These are phyloP conservation scores for Megalops cyprinoides DNA, from an alignment of 2,797 vertebrate species.

Conservation along the genomic window DNA sequence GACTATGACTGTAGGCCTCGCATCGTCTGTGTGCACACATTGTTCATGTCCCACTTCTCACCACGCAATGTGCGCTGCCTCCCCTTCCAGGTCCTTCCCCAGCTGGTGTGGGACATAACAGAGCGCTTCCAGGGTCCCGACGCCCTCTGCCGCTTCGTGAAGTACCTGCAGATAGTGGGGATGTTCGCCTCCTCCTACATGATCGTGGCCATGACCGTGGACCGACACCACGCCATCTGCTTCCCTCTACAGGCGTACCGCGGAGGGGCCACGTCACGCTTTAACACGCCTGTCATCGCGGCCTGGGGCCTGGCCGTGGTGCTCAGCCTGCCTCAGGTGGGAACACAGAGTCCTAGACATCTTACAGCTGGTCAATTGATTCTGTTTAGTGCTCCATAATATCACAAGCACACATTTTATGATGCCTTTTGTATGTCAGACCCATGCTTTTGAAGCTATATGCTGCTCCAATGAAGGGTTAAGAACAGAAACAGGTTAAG, in stretches of 20 bases:
- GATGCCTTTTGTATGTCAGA: too few relatives aligned
- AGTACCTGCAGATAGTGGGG: constrained; percentile 95
- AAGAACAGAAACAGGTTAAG: too few relatives aligned
- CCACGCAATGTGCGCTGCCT: too few relatives aligned
- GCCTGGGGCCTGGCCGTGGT: constrained; percentile 85
- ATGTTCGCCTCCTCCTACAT: constrained; percentile 98
- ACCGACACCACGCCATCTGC: constrained; percentile 94
- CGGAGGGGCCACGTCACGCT: constrained; percentile 80
- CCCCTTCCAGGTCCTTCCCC: constrained; percentile 91
- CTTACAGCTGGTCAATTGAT: too few relatives aligned
- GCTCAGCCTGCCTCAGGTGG: constrained; percentile 90
- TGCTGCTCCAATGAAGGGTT: too few relatives aligned
- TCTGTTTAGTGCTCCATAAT: too few relatives aligned
- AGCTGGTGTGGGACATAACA: constrained; percentile 94
- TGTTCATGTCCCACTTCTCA: constrained; percentile 1
- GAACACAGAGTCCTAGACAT: too few relatives aligned
- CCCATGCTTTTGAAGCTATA: too few relatives aligned
- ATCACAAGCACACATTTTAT: too few relatives aligned
- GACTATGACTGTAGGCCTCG: too few relatives aligned
- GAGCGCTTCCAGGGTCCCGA: constrained; percentile 90
- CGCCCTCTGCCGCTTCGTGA: constrained; percentile 83
- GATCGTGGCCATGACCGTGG: constrained; percentile 93
- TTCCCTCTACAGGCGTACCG: constrained; percentile 88
- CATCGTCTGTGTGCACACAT: too few relatives aligned
- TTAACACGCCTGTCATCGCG: constrained; percentile 79